These are phyloP conservation scores for Edolisoma coerulescens DNA, from an alignment of 2,113 vertebrate species.

Conservation along the genomic window DNA sequence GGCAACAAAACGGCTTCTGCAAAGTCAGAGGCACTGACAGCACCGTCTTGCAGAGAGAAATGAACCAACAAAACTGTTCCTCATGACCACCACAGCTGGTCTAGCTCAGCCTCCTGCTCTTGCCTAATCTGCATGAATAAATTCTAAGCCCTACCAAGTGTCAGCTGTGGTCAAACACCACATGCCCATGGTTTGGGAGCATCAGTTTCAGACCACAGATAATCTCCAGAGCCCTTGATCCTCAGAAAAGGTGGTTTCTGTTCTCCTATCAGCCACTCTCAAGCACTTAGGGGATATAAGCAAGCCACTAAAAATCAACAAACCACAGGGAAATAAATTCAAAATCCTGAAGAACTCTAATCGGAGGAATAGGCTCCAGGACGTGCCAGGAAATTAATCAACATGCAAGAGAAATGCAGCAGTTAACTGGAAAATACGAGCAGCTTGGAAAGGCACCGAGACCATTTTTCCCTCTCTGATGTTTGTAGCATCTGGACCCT, in stretches of 20 bases:
- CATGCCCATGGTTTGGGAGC: not conserved
- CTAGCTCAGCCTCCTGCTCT: not conserved
- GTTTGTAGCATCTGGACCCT: not conserved
- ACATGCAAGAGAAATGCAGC: not conserved
- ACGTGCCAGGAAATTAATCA: not conserved
- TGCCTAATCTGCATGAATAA: not conserved
- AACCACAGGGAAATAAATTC: not conserved
- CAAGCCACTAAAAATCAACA: not conserved
- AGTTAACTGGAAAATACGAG: not conserved
- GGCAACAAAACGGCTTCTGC: not conserved
- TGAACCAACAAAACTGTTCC: not conserved
- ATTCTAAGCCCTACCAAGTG: not conserved
- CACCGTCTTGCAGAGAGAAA: not conserved
- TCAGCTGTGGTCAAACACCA: not conserved
- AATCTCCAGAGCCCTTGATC: not conserved
- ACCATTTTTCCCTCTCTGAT: not conserved
- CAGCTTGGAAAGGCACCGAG: not conserved
- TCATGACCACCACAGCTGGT: not conserved
- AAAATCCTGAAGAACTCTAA: not conserved
- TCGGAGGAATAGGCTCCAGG: not conserved
- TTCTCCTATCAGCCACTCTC: not conserved
- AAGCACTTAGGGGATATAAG: not conserved
- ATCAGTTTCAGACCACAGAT: not conserved
- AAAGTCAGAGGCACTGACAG: not conserved
- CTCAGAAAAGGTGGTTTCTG: not conserved